Evolutionary conservation across 2,113 vertebrate species (phyloP), one percentile per base, ranked within the genome.

Genomic region (Calidris pygmaea): DNA sequence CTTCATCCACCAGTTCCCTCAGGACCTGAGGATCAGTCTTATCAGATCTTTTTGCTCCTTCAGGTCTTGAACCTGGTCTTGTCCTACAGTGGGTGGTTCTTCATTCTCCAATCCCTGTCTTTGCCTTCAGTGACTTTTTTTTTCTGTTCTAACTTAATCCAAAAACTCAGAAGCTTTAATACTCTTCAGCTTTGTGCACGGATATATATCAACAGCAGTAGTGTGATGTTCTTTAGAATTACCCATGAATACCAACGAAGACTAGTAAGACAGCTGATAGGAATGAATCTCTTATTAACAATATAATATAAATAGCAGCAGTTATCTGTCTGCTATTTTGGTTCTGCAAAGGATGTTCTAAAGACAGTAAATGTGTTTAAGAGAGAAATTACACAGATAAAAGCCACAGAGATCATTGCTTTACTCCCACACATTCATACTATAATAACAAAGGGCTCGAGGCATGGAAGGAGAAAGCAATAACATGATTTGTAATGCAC

Each of bases 311-410:
- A 96, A 95, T 45, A 94, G 74, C 32, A 94, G 84, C 62, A 60
- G 59, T 86, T 93, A 77, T 83, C 75, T 84, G 21, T 27, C 65
- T 91, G 59, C 85, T 82, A 62, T 87, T 94, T 93, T 74, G 21
- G 41, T 59, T 89, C 77, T 76, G 70, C 47, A 85, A 72, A 91
- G 62, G 53, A 66, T 85, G 52, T 80, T 96, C 87, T 66, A 87
- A 96, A 90, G 65, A 82, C 81, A 93, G 43, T 22, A 86, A 92
- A 94, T 20, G 18, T 67, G 43, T 55, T 75, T 86, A 53, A 94
- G 88, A 95, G 73, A 85, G 63, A 62, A 83, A 89, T 89, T 48
- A 75, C 55, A 45, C 67, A 90, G 82, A 73, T 91, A 93, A 97
- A 94, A 87, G 63, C 63, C 70, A 62, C 60, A 65, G 84, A 94